Conservation (phyloP, 2,113 vertebrate species). For the Plecturocebus donacophilus region DNA sequence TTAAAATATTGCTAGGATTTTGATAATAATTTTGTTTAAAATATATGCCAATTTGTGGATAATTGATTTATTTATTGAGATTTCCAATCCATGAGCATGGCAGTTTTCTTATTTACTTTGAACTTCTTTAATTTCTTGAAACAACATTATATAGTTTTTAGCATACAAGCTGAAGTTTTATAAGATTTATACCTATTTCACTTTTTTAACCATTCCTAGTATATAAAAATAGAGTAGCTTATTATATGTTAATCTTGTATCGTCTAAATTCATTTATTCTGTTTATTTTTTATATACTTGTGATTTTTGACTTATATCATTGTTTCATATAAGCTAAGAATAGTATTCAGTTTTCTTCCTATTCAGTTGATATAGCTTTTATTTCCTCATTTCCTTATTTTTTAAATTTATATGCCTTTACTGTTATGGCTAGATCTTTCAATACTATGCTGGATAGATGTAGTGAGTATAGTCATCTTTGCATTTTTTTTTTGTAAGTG, state of each 20-base stretch:
- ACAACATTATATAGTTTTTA: neutral
- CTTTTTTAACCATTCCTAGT: neutral
- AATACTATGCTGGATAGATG: neutral
- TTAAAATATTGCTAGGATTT: neutral
- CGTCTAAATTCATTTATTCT: neutral
- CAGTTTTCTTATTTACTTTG: neutral
- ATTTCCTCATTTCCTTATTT: neutral
- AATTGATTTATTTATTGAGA: neutral
- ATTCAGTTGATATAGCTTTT: neutral
- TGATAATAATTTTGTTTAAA: neutral
- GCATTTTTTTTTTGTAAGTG: neutral
- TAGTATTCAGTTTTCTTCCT: neutral
- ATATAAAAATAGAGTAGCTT: neutral
- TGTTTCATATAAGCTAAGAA: neutral
- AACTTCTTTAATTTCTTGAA: neutral
- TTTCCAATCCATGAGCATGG: neutral
- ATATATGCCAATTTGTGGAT: neutral
- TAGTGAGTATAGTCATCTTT: neutral
- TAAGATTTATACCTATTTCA: neutral
- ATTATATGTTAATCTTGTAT: neutral
- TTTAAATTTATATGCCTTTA: neutral
- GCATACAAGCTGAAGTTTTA: neutral
- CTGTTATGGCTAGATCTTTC: neutral
- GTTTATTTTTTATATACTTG: neutral
- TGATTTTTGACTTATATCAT: neutral